A percentile compares a stretch with the other conserved stretches of the same genome.
Conservation (phyloP, 2,888 invertebrate species). For the Drosophila phalerata region DNA sequence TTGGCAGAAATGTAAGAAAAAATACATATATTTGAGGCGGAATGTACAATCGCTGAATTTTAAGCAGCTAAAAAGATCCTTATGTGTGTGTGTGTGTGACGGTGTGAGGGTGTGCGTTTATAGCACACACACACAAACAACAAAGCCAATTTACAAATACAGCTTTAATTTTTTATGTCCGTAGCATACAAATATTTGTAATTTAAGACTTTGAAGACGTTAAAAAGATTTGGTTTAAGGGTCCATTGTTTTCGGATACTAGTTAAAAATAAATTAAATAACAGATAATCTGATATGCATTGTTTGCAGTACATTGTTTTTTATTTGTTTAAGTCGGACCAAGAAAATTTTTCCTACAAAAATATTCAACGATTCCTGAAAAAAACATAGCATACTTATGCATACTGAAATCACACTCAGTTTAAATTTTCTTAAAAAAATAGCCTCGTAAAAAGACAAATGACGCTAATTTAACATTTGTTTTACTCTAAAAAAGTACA, state of each 20-base stretch:
- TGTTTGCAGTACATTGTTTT: too few species aligned
- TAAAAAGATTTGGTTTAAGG: too few species aligned
- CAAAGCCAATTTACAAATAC: slow-evolving; percentile 22
- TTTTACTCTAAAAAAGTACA: too few species aligned
- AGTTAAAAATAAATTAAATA: neutral
- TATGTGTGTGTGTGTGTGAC: slow-evolving; percentile 23
- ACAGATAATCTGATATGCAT: too few species aligned
- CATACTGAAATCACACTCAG: neutral
- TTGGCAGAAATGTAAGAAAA: slow-evolving; percentile 19
- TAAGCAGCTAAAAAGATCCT: slow-evolving; percentile 57
- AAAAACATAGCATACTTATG: neutral
- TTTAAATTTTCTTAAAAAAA: too few species aligned
- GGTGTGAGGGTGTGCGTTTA: neutral
- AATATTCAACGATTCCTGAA: neutral
- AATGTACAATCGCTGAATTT: slow-evolving; percentile 65
- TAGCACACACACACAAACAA: slow-evolving; percentile 24
- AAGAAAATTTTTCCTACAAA: too few species aligned
- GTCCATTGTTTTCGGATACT: neutral
- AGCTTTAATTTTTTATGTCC: slow-evolving; percentile 22
- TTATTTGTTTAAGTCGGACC: neutral
- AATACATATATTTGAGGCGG: slow-evolving; percentile 37
- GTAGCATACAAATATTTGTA: slow-evolving; percentile 18
- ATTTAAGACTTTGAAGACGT: slow-evolving; percentile 3
- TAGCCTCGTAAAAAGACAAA: too few species aligned
- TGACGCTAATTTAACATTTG: too few species aligned